Evolutionary conservation across 2,888 invertebrate genomes (phyloP), one percentile per base, ranked within the genome.

Genomic region (Ypsolopha sequella): DNA sequence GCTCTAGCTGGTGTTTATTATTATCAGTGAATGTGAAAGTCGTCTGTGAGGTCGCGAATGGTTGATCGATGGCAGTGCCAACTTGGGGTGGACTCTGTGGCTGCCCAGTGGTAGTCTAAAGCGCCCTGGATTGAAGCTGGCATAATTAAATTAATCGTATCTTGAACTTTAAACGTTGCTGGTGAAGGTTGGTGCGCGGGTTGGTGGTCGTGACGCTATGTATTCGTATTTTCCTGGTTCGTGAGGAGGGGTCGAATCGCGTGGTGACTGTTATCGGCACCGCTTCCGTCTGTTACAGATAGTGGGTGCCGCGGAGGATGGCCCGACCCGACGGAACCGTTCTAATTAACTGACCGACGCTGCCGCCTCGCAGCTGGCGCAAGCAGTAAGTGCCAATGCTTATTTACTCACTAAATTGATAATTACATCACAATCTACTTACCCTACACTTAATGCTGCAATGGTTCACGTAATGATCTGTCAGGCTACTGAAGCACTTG

Each of bases 261-360:
- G 48, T 13, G 51, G 24, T 39, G 14, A 52, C 48, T 45, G 80
- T 85, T 85, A 86, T 85, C 85, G 72, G 69, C 73, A 61, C 65
- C 74, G 72, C 80, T 82, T 85, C 82, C 84, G 80, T 80, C 73
- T 80, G 68, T 84, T 81, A 71, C 84, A 86, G 85, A 85, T 85
- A 85, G 80, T 78, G 51, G 67, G 68, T 68, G 70, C 66, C 61
- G 66, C 76, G 71, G 82, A 86, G 80, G 77, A 86, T 86, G 85
- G 85, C 78, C 73, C 73, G 73, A 66, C 64, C 66, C 66, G 68
- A 69, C 73, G 73, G 76, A 75, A 77, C 65, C 65, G 73, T 63
- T 73, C 72, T 80, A 73, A 73, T 75, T 81, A 81, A 86, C 80
- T 85, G 85, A 86, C 85, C 72, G 85, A 82, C 82, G 72, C 68